Conservation (phyloP, 2,113 vertebrate genomes). For the Ictalurus punctatus region DNA sequence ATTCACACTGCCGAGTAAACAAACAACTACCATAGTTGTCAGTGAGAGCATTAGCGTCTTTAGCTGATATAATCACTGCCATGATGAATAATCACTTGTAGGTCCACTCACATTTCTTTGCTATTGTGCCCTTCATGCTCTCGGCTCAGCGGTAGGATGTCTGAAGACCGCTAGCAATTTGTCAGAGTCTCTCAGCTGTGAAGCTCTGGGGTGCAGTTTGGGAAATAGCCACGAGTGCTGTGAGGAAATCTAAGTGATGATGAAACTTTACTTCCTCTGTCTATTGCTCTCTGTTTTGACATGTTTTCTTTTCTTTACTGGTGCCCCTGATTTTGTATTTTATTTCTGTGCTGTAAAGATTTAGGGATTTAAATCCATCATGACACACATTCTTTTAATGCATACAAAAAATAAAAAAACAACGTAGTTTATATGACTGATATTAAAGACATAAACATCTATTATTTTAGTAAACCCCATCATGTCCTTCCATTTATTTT, state of each 20-base stretch:
- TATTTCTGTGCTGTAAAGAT: neutral
- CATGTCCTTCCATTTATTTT: no score
- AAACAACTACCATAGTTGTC: slow-evolving; percentile 1
- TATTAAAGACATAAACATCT: no score
- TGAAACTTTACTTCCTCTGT: neutral
- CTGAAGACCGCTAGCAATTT: slow-evolving; percentile 14
- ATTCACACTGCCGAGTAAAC: neutral
- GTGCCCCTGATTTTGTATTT: neutral
- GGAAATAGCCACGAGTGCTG: neutral
- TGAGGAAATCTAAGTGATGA: neutral
- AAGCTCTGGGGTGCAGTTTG: slow-evolving; percentile 20
- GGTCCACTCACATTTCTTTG: neutral
- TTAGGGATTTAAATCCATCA: neutral
- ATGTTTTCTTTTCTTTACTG: neutral
- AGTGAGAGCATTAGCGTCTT: neutral
- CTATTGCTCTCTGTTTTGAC: neutral
- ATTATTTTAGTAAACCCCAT: no score
- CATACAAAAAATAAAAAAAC: no score
- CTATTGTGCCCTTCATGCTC: neutral
- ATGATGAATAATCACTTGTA: neutral
- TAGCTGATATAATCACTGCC: slow-evolving; percentile 30
- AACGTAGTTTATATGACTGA: no score
- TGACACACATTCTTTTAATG: neutral
- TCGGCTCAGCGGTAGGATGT: slow-evolving; percentile 12
- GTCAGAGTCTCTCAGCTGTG: neutral